phyloP scores from a whole-genome alignment of 1,140 invertebrate species.

The Rhagoletis zephyria region DNA sequence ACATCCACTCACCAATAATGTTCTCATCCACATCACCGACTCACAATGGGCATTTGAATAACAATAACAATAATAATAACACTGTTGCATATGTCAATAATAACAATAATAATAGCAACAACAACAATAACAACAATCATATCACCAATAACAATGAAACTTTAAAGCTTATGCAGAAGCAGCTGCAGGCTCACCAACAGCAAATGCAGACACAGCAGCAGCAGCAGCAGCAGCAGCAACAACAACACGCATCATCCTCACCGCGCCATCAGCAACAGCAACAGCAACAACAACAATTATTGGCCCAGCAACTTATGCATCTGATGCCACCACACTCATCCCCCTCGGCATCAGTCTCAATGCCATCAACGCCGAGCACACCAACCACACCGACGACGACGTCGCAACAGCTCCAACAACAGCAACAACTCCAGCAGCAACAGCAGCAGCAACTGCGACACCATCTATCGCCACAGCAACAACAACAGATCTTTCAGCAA shows the following conservation, averaged over 20 bases:
- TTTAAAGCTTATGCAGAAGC: conserved; percentile 70
- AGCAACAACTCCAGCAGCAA: conserved; percentile 24
- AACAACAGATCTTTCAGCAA: conserved; percentile 59
- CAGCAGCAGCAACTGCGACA: conserved; percentile 52
- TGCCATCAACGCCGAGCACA: conserved; percentile 62
- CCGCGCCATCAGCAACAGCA: conserved; percentile 28
- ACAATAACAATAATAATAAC: conserved; percentile 62
- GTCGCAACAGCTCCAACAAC: conserved; percentile 54
- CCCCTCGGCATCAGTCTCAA: conserved; percentile 10
- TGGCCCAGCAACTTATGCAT: conserved; percentile 47
- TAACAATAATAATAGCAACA: conserved; percentile 65
- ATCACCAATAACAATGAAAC: conserved; percentile 67
- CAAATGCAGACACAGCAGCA: conserved; percentile 59
- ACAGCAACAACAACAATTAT: conserved; percentile 43
- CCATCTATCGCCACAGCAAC: conserved; percentile 46
- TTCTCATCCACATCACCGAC: conserved; percentile 53
- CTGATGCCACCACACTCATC: conserved; percentile 48
- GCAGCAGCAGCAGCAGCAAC: conserved; percentile 56
- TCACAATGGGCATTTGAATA: conserved; percentile 46
- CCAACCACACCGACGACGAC: conserved; percentile 56
- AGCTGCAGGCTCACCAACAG: conserved; percentile 67
- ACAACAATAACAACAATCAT: conserved; percentile 64
- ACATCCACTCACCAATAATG: conserved; percentile 54
- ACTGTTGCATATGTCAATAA: conserved; percentile 54
- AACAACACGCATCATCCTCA: conserved; percentile 13